Evolutionary conservation across 1,140 invertebrate species (phyloP).

Genomic region (Lepidostoma basale): DNA sequence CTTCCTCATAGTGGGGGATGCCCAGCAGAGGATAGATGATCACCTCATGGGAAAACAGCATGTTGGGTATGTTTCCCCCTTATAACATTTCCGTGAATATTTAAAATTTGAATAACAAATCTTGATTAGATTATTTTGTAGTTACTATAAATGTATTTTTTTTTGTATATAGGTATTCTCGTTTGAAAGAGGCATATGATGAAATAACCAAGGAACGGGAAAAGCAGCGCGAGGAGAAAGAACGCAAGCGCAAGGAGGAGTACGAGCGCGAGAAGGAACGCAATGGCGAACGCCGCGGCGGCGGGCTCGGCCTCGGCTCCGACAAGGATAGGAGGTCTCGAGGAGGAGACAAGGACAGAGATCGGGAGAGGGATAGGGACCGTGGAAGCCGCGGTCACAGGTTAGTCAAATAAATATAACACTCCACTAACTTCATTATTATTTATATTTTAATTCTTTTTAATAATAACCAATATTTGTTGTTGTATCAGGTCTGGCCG

Average conservation of each 20-base stretch:
- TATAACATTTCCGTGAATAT: conserved; percentile 16
- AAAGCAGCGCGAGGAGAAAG: conserved; percentile 71
- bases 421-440: not conserved
- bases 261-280: conserved; percentile 59
- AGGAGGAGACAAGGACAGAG: conserved; percentile 51
- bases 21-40: conserved; percentile 96
- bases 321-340: conserved; percentile 49
- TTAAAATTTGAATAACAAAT: not conserved
- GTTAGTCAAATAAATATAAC: no score
- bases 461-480: no score
- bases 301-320: conserved; percentile 53
- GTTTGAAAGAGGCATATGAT: conserved; percentile 67
- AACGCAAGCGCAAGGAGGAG: conserved; percentile 68
- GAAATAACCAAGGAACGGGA: conserved; percentile 69
- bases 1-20: conserved; percentile 97
- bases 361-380: conserved; percentile 50
- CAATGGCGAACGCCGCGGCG: conserved; percentile 53
- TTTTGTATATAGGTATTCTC: conserved; percentile 60
- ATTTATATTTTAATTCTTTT: not conserved
- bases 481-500: conserved; percentile 39
- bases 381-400: conserved; percentile 42
- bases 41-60: conserved; percentile 98
- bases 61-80: conserved; percentile 74
- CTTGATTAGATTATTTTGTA: not conserved
- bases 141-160: not conserved